Base-by-base conservation (phyloP, 2,888 invertebrate genomes). In the Microchrysa polita region DNA sequence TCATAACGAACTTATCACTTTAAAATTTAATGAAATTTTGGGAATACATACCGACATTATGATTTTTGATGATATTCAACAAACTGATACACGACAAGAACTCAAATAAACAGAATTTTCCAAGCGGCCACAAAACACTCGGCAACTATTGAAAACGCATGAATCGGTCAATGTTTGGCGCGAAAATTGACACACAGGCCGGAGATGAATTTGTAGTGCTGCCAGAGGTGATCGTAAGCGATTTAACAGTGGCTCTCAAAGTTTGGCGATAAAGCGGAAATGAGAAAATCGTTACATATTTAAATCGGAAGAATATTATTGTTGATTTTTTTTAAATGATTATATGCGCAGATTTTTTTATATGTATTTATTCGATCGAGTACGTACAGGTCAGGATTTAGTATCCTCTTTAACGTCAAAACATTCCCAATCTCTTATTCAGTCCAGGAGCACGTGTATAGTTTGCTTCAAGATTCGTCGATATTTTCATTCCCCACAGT, bases 41-140 rank as follows among this genome's bases (percentile, higher is more conserved):
- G 14, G n/a, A 5, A 18, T 55, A 72, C 72, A 48, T 72, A 72
- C 72, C 72, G 72, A 72, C 72, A 71, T 71, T 18, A 9, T 59
- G 5, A 1, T 42, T 34, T 42, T 22, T 23, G 48, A 18, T 12
- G 5, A 27, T 34, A 27, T 23, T n/a, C 20, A 16, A n/a, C 27
- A 27, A 52, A 23, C 23, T 16, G 48, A 67, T 14, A 20, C 67
- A 9, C 12, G 4, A 18, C 63, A 42, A n/a, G n/a, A 22, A 5
- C 20, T 14, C n/a, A 18, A 59, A 20, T 2, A 71, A 40, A 14
- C 40, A 12, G 1, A 40, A 18, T 7, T 34, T 20, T 20, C 23
- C 2, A 22, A 23, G 2, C 12, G n/a, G 10, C 5, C 10, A 23
- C 57, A 59, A 59, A 59, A 59, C 59, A 22, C n/a, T 34, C n/a